Percentiles rank a stretch among this genome's conserved stretches.
Evolutionary conservation across 64 coral and sea anemone species (phyloP).

Genomic region (Orbicella faveolata): DNA sequence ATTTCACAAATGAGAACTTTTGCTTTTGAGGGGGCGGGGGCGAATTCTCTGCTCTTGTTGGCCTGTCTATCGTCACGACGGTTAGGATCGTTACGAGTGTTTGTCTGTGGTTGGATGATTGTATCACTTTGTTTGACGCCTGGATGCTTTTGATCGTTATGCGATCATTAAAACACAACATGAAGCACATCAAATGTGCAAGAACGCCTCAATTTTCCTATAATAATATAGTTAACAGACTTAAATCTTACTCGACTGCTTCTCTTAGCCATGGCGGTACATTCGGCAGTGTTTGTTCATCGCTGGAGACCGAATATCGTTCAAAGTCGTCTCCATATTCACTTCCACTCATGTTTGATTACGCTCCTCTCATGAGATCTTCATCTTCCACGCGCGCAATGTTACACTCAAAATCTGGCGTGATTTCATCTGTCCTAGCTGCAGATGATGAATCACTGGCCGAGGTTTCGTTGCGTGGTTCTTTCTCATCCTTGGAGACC

Average conservation of each 20-base stretch:
- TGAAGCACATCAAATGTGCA: neutral
- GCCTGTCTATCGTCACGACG: too few relatives aligned
- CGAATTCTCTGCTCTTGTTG: too few relatives aligned
- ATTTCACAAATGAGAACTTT: neutral
- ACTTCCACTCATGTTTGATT: neutral
- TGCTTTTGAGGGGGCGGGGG: too few relatives aligned
- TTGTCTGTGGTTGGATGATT: too few relatives aligned
- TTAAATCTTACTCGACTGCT: neutral
- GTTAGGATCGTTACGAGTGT: too few relatives aligned
- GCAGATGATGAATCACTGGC: neutral
- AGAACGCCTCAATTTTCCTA: neutral
- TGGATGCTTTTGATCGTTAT: too few relatives aligned
- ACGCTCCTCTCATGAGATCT: neutral
- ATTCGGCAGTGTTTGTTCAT: neutral
- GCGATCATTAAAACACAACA: too few relatives aligned
- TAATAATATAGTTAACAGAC: neutral
- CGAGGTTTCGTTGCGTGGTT: neutral
- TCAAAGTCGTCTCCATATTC: neutral
- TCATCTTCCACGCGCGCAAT: neutral
- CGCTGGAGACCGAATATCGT: neutral
- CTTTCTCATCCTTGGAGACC: neutral
- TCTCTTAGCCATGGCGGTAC: neutral
- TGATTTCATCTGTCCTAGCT: neutral
- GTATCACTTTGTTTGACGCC: too few relatives aligned
- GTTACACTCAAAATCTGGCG: constrained; percentile 8